Evolutionary conservation across 2,797 vertebrate species (phyloP).

Genomic region (Arrhamphus sclerolepis): DNA sequence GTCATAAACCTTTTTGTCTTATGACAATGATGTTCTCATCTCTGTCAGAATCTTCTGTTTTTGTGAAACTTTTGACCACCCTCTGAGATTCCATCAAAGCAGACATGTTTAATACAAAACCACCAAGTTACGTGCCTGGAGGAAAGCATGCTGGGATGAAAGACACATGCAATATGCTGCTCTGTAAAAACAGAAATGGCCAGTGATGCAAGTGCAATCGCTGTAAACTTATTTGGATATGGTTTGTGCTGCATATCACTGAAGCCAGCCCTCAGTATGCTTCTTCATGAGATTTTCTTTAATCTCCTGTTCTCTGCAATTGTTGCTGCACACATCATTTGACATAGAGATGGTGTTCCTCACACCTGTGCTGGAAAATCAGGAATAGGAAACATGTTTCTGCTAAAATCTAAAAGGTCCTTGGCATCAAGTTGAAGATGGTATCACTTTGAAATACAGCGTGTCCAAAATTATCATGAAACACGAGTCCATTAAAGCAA

Average conservation of each 20-base stretch:
- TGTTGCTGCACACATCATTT: slow-evolving; percentile 43
- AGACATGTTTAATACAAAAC: slow-evolving; percentile 47
- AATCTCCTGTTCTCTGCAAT: slow-evolving; percentile 64
- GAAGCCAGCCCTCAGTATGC: slow-evolving; percentile 48
- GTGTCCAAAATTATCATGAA: background rate
- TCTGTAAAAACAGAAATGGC: slow-evolving; percentile 41
- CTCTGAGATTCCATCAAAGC: slow-evolving; percentile 59
- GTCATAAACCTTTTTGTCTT: slow-evolving; percentile 18
- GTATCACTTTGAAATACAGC: background rate
- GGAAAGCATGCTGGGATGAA: slow-evolving; percentile 68
- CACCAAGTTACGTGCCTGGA: slow-evolving; percentile 42
- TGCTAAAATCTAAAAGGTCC: background rate
- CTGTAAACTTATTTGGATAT: slow-evolving; percentile 67
- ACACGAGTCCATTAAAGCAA: background rate
- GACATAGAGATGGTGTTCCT: background rate
- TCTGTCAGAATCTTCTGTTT: slow-evolving; percentile 31
- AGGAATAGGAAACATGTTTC: background rate
- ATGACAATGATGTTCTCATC: too few relatives aligned
- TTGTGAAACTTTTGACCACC: slow-evolving; percentile 54
- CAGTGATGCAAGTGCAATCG: slow-evolving; percentile 51
- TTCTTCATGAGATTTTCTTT: slow-evolving; percentile 72
- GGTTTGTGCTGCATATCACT: slow-evolving; percentile 55
- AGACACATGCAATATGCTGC: background rate
- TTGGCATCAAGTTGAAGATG: background rate
- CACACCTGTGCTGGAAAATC: slow-evolving; percentile 8